Evolutionary conservation across 1,140 invertebrate genomes (phyloP), one percentile per base, ranked within the genome.

Genomic region (Saccostrea echinata): DNA sequence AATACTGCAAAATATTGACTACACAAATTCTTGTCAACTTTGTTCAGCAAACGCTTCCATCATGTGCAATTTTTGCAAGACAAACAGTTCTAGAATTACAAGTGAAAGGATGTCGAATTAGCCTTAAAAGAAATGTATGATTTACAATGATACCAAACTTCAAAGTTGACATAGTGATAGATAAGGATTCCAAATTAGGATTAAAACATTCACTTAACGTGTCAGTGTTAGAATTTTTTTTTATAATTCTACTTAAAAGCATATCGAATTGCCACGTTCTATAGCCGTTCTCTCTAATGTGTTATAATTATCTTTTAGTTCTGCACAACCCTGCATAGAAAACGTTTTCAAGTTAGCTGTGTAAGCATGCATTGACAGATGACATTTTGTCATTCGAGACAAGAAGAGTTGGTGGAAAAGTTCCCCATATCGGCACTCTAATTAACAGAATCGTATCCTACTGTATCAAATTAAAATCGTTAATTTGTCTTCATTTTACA

Each of bases 401-500:
- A 16, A 76, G 68, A 76, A 76, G 68, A 30, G 68, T 76, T 27
- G 68, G 68, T 76, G 68, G 30, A 76, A 76, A 76, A 76, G 68
- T 76, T 33, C 68, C 30, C 27, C 30, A 30, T 76, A 76, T 76
- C 68, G 68, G 30, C 68, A 76, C 68, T 76, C 68, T 76, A 30
- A 76, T 76, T 76, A 76, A 76, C 68, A 76, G 30, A 76, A 76
- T 76, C 68, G 27, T 76, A 76, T 76, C 68, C 68, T 33, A 76
- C 68, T 76, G 68, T 76, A 76, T 76, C 68, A 76, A 76, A 76
- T 76, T 76, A 76, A 76, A 76, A 76, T 76, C 68, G 68, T 76
- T 76, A 76, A 76, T 76, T 76, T 76, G 68, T 76, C 68, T 76
- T 76, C 68, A 76, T 76, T 76, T 76, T 76, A 76, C 68, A 76